Percentiles rank a stretch among this genome's conserved stretches.
These are phyloP conservation scores for Takifugu rubripes DNA, from an alignment of 2,797 vertebrate species.

Conservation along the genomic window DNA sequence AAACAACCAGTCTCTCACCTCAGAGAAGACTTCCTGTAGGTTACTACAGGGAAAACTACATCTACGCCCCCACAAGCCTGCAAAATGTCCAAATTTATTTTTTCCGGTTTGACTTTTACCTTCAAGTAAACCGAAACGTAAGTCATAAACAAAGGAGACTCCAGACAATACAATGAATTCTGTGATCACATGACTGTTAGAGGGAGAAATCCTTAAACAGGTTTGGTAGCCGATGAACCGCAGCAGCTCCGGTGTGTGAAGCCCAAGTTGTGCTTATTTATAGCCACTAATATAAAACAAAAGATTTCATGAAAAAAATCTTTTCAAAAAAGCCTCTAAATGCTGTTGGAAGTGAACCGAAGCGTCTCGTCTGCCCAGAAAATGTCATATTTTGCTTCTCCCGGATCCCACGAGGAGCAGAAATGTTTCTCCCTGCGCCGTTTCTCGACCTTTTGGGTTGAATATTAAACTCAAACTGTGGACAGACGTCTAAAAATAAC, in stretches of 20 bases:
- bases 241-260: no score
- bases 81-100: no score
- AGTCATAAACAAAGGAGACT: no score
- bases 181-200: no score
- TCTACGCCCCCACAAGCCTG: no score
- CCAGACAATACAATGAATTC: no score
- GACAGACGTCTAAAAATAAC: slow-evolving; percentile 52
- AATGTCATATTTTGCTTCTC: slow-evolving; percentile 35
- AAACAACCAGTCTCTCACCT: neutral
- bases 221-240: no score
- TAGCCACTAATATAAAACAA: neutral
- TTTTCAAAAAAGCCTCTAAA: slow-evolving; percentile 2
- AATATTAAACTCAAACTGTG: slow-evolving; percentile 31
- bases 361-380: slow-evolving; percentile 18
- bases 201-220: no score
- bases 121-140: no score
- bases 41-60: no score
- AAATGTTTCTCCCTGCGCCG: neutral
- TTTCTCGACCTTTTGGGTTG: slow-evolving; percentile 31
- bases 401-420: slow-evolving; percentile 15
- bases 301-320: neutral
- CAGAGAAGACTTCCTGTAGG: no score
- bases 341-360: slow-evolving; percentile 25
- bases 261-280: neutral
- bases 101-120: no score